Evolutionary conservation across 2,113 vertebrate genomes (phyloP), one percentile per base, ranked within the genome.

Genomic region (Carassius auratus): DNA sequence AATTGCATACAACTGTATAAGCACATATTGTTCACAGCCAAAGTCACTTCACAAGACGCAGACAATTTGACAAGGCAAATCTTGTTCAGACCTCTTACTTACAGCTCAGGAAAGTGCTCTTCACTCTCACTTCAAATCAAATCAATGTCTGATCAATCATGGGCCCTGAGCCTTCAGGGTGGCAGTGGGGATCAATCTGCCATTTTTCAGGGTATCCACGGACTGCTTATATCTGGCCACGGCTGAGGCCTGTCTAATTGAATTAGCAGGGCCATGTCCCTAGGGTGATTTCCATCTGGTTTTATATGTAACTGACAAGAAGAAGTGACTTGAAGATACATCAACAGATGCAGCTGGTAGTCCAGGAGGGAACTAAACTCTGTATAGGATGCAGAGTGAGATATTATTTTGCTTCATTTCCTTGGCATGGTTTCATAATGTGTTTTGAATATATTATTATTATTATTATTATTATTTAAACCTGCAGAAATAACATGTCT

Each of bases 91-190:
- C 91, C 88, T 90, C 80, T 91, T 92, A 87, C 91, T 90, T 91
- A 91, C 91, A 92, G 87, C 92, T 91, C 57, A 76, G 50, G 76
- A 84, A 75, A 69, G 59, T 85, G 30, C 90, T 90, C 91, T 91
- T 92, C 91, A 91, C 90, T 92, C 91, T 94, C 91, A 88, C 92
- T 94, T 93, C 88, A 93, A 94, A 94, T 94, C 92, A 93, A 92
- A 94, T 93, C 91, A 93, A 90, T 91, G 92, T 91, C 92, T 94
- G 93, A 95, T 95, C 93, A 93, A 92, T 95, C 95, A 95, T 86
- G 91, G 88, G 86, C 85, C 88, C 26, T 83, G 79, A 86, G 92
- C 91, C 94, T 91, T 66, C 84, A 61, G 92, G 93, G 93, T 59
- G 36, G 33, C 33, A 23, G 68, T 15, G 68, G 74, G 68, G 52